Conservation (phyloP, 2,113 vertebrate genomes). For the Ia io region DNA sequence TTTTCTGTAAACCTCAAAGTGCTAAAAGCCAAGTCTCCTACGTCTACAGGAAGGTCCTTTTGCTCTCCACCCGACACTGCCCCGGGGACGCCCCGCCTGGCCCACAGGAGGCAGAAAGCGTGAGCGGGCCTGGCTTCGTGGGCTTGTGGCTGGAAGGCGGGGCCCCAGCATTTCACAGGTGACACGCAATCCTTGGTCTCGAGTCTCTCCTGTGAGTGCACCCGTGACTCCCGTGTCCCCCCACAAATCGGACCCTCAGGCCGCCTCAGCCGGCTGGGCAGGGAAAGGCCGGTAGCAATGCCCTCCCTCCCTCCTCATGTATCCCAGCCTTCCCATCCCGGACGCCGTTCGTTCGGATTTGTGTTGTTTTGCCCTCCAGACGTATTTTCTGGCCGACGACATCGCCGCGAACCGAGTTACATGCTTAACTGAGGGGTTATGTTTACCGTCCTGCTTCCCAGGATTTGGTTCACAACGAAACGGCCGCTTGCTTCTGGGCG, state of each 20-base stretch:
- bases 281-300: neutral
- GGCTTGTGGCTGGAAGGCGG: neutral
- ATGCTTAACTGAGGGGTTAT: neutral
- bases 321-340: neutral
- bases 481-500: neutral
- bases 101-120: neutral
- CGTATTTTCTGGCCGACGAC: neutral
- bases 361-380: neutral
- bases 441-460: neutral
- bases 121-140: fast-evolving
- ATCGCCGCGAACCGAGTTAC: neutral
- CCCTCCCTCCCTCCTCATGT: no score
- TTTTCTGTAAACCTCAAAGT: neutral
- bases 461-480: neutral
- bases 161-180: neutral
- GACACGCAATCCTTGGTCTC: neutral
- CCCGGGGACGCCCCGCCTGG: fast-evolving
- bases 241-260: neutral
- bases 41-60: no score
- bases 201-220: no score
- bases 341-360: neutral
- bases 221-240: neutral
- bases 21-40: neutral
- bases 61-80: fast-evolving
- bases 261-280: neutral